Evolutionary conservation across 2,797 vertebrate genomes (phyloP).

Genomic region (Xiphorhynchus erythropygius): DNA sequence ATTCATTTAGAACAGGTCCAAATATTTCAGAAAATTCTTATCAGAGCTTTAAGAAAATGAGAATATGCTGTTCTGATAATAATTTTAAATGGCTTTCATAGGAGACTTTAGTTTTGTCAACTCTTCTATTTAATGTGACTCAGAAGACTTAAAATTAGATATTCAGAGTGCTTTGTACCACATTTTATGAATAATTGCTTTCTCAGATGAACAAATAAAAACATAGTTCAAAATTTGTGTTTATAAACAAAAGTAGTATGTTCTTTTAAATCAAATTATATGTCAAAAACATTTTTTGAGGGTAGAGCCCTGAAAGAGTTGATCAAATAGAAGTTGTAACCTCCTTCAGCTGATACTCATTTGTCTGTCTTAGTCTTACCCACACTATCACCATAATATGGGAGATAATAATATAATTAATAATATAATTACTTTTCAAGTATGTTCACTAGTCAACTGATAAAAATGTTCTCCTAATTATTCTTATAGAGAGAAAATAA

Average conservation of each 20-base stretch:
- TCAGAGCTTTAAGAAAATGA: not conserved
- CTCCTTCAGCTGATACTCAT: not conserved
- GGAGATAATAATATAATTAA: not conserved
- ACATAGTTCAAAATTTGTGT: not conserved
- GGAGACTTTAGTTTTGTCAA: not conserved
- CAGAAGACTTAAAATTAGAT: not conserved
- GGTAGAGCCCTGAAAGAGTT: not conserved
- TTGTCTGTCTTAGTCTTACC: not conserved
- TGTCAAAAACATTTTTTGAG: not conserved
- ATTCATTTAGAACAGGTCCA: not conserved
- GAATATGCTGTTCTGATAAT: not conserved
- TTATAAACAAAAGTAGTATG: not conserved
- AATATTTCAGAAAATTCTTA: not conserved
- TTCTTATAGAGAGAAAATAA: not conserved
- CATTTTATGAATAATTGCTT: not conserved
- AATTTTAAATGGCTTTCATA: not conserved
- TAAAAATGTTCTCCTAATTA: not conserved
- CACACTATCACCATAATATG: not conserved
- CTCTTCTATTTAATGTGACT: not conserved
- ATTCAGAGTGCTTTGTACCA: not conserved
- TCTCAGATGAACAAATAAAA: not conserved
- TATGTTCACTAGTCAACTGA: not conserved
- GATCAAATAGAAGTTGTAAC: not conserved
- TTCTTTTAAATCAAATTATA: not conserved
- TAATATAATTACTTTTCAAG: not conserved